Evolutionary conservation across 2,888 invertebrate species (phyloP), one percentile per base, ranked within the genome.

Genomic region (Drosophila kokeensis): DNA sequence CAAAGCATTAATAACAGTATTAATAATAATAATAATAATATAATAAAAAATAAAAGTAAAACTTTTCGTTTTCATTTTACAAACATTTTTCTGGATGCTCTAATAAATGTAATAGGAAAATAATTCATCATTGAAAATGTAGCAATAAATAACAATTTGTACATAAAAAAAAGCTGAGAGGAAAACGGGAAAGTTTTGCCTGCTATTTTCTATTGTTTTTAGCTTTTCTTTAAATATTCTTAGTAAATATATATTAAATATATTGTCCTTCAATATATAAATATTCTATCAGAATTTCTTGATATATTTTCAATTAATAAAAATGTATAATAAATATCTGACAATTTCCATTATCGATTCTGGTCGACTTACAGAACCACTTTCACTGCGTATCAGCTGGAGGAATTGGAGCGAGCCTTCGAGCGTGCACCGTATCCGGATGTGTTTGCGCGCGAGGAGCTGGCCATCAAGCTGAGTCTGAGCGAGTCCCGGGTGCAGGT

Each of bases 391-490:
- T 98, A 97, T 91, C 99, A 99, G 92, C 94, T 99, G 73, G 98
- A 98, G 92, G 98, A 98, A 90, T 93, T 99, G 89, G 99, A 99
- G 92, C 94, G 98, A 53, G 98, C 98, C 0, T 99, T 99, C 91
- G 98, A 99, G 92, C 95, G 98, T 40, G 99, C 98, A 0, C 99
- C 99, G 0, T 99, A 99, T 91, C 99, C 99, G 0, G 99, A 99
- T 92, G 98, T 99, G 1, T 98, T 98, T 91, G 98, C 98, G 2
- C 94, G 99, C 68, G 98, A 99, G 92, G 98, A 98, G 92, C 94
- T 99, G 67, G 99, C 99, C 58, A 94, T 98, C 50, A 97, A 98
- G 92, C 94, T 99, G 63, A 97, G 96, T 89, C 94, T 99, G 30
- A 98, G 97, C 86, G 99, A 99, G 85, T 95, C 95, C 0, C 93